These are phyloP conservation scores for Lacerta agilis DNA, from an alignment of 2,797 vertebrate genomes.

Conservation along the genomic window DNA sequence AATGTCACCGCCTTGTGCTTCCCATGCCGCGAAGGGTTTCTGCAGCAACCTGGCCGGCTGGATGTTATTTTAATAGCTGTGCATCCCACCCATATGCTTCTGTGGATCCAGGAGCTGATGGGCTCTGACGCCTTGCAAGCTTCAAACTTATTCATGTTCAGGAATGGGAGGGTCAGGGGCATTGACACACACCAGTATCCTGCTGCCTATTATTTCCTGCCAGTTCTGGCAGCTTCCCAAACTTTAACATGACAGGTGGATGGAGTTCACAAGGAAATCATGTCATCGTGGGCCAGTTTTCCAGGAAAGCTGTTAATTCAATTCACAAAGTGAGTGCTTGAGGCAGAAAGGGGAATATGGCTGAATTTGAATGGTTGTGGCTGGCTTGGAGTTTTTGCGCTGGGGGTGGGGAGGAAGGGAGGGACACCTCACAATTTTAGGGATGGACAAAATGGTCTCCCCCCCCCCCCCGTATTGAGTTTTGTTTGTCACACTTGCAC, in stretches of 20 bases:
- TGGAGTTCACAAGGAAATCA: constrained; percentile 83
- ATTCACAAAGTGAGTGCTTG: constrained; percentile 69
- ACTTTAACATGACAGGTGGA: constrained; percentile 84
- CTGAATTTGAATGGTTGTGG: constrained; percentile 29
- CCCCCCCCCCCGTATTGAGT: too few species aligned
- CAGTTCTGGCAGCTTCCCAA: constrained; percentile 79
- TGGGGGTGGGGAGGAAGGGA: background rate
- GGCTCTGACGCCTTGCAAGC: constrained; percentile 69
- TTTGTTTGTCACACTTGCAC: too few species aligned
- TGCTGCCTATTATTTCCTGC: constrained; percentile 88
- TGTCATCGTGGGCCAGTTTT: constrained; percentile 82
- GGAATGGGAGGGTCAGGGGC: constrained; percentile 86
- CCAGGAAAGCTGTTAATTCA: constrained; percentile 82
- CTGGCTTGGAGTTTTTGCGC: background rate
- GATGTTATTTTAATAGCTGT: constrained; percentile 69
- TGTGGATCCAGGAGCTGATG: constrained; percentile 66
- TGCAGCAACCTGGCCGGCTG: constrained; percentile 45
- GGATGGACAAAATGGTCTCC: too few species aligned
- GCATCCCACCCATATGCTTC: constrained; percentile 70
- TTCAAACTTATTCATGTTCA: constrained; percentile 80
- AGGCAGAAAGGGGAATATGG: constrained; percentile 63
- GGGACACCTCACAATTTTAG: background rate
- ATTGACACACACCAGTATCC: constrained; percentile 86
- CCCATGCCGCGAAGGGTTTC: constrained; percentile 55
- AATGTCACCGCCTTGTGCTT: constrained; percentile 60